A percentile compares a stretch with the other conserved stretches of the same genome.
These are phyloP conservation scores for Thyatira batis DNA, from an alignment of 2,888 invertebrate genomes.

Conservation along the genomic window DNA sequence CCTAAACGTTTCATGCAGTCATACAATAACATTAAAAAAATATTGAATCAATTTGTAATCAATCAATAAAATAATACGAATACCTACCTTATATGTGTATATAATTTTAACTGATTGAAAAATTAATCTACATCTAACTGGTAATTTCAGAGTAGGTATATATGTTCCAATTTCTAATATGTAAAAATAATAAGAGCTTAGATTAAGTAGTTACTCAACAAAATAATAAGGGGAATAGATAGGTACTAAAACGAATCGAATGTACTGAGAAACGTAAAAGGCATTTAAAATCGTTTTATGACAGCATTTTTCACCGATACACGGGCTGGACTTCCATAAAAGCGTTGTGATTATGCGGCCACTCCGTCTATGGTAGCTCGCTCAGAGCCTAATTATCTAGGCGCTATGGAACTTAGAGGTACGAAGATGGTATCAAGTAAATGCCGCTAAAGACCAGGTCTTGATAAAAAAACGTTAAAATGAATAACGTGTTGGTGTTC, in stretches of 20 bases:
- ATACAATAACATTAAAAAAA: no score
- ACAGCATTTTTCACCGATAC: slow-evolving; percentile 77
- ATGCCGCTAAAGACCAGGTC: slow-evolving; percentile 9
- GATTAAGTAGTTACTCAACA: slow-evolving; percentile 12
- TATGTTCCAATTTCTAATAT: background rate
- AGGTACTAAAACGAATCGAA: slow-evolving; percentile 35
- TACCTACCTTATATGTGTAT: no score
- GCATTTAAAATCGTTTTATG: slow-evolving; percentile 70
- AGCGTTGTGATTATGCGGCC: slow-evolving; percentile 68
- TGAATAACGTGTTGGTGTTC: slow-evolving; percentile 9
- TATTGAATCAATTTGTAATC: no score
- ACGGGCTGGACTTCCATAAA: slow-evolving; percentile 65
- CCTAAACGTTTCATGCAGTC: no score
- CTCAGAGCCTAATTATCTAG: slow-evolving; percentile 69
- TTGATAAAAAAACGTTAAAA: slow-evolving; percentile 24
- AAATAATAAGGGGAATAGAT: slow-evolving; percentile 35
- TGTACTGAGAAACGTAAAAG: slow-evolving; percentile 54
- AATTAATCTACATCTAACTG: no score
- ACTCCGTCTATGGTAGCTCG: slow-evolving; percentile 68
- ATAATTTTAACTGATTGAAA: no score
- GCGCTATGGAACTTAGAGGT: slow-evolving; percentile 59
- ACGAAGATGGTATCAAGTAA: slow-evolving; percentile 50
- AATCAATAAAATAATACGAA: no score
- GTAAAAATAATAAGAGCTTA: background rate
- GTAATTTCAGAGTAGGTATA: no score